Base-by-base conservation (phyloP, 2,888 invertebrate species). In the Brachynemurus nebulosus region DNA sequence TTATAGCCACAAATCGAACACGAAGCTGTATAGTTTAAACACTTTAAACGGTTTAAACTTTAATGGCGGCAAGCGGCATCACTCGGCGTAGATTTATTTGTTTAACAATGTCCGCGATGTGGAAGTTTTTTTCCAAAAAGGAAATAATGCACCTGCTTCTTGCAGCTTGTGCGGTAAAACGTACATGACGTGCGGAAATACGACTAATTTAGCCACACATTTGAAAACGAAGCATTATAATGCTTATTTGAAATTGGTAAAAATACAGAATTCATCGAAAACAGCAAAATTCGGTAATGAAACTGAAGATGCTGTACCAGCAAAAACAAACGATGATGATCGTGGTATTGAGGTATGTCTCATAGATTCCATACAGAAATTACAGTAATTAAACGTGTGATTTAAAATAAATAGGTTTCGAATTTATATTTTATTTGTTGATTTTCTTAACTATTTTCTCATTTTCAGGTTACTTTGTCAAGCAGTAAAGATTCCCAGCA, bases 81-180 rank as follows among this genome's bases (percentile, higher is more conserved):
- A 27, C 27, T 3, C 12, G 27, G 27, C 12, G 27, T 27, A 5
- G 27, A n/a, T n/a, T n/a, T n/a, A n/a, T n/a, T n/a, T n/a, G n/a
- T n/a, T 12, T 27, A 27, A 27, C 27, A 27, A 4, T 27, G 27
- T 27, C 27, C 12, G 27, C 27, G 3, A 12, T 27, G 27, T 27
- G 27, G 27, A 27, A 27, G 27, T 27, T 27, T 27, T 6, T 27
- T 27, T n/a, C 27, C 9, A 27, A 27, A 27, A 27, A 27, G 12
- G 27, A 27, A 27, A 27, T n/a, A 3, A 27, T n/a, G 3, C 27
- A 4, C 9, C 27, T n/a, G n/a, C 27, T 50, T 47, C 49, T 20
- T 51, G 51, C 45, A 49, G 50, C 42, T 44, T 50, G 48, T 51
- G 51, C 42, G 50, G 47, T 37, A 51, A 51, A 49, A 50, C 36